phyloP scores from a whole-genome alignment of 2,888 invertebrate species.

The Noctua pronuba region DNA sequence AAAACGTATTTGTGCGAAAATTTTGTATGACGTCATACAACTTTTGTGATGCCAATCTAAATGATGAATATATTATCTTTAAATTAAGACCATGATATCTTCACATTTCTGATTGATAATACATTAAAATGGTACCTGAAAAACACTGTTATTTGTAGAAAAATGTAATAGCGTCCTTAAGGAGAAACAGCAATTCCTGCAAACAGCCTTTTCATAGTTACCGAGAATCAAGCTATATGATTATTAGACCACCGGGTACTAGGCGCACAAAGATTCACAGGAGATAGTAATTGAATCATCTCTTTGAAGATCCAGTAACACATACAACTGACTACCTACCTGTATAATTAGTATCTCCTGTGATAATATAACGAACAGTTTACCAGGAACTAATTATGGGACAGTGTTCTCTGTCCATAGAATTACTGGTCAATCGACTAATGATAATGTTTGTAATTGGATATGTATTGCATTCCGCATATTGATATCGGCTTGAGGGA shows the following conservation, averaged over 20 bases:
- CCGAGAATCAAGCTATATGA: not conserved
- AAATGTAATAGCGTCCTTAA: too few relatives aligned
- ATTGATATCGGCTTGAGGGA: constrained; percentile 56
- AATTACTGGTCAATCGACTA: constrained; percentile 54
- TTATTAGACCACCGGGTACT: constrained; percentile 19
- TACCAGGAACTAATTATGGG: constrained; percentile 48
- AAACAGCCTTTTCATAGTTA: constrained; percentile 10
- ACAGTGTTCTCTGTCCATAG: constrained; percentile 49
- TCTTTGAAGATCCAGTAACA: constrained; percentile 27
- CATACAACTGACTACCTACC: not conserved
- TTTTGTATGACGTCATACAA: too few relatives aligned
- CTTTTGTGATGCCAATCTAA: too few relatives aligned
- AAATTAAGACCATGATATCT: too few relatives aligned
- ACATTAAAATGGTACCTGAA: too few relatives aligned
- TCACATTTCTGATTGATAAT: too few relatives aligned
- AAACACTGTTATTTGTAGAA: too few relatives aligned
- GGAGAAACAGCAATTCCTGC: not conserved
- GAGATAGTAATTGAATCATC: constrained; percentile 29
- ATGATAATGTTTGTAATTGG: constrained; percentile 63
- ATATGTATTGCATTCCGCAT: constrained; percentile 63
- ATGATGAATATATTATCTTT: too few relatives aligned
- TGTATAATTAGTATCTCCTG: constrained; percentile 13
- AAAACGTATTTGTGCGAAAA: too few relatives aligned
- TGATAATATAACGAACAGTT: constrained; percentile 34
- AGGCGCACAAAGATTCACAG: constrained; percentile 11